phyloP scores from a whole-genome alignment of 2,888 invertebrate species.

The Dolichomitus sp. region DNA sequence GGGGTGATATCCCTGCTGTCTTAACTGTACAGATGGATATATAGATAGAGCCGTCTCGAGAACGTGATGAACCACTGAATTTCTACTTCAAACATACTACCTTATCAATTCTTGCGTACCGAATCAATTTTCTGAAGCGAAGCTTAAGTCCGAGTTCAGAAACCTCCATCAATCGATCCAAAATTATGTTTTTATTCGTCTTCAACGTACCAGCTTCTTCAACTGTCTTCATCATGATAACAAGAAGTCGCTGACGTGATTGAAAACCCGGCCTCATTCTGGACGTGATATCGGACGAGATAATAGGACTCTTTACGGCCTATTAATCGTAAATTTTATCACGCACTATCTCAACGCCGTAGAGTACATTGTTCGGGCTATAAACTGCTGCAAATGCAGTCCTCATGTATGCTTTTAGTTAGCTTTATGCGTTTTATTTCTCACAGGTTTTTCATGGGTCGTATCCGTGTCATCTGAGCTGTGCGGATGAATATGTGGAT shows the following conservation, averaged over 20 bases:
- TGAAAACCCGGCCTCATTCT: not conserved
- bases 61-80: too few relatives aligned
- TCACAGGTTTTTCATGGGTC: not conserved
- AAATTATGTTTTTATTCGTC: slow-evolving; percentile 15
- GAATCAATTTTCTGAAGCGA: slow-evolving; percentile 43
- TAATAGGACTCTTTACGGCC: not conserved
- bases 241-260: slow-evolving; percentile 45
- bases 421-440: not conserved
- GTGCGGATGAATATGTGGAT: not conserved
- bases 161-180: slow-evolving; percentile 34
- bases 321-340: too few relatives aligned
- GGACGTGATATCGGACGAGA: not conserved
- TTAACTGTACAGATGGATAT: too few relatives aligned
- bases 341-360: too few relatives aligned
- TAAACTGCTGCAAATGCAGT: not conserved
- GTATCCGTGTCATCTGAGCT: not conserved
- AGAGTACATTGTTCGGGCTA: too few relatives aligned
- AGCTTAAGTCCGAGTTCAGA: not conserved
- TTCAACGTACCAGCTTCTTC: slow-evolving; percentile 34
- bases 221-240: slow-evolving; percentile 1
- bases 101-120: slow-evolving; percentile 31
- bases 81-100: not conserved
- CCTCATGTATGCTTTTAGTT: slow-evolving; percentile 12
- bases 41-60: too few relatives aligned
- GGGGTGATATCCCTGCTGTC: too few relatives aligned